A percentile compares a stretch with the other conserved stretches of the same genome.
Evolutionary conservation across 2,797 vertebrate species (phyloP).

Genomic region (Avahi laniger): DNA sequence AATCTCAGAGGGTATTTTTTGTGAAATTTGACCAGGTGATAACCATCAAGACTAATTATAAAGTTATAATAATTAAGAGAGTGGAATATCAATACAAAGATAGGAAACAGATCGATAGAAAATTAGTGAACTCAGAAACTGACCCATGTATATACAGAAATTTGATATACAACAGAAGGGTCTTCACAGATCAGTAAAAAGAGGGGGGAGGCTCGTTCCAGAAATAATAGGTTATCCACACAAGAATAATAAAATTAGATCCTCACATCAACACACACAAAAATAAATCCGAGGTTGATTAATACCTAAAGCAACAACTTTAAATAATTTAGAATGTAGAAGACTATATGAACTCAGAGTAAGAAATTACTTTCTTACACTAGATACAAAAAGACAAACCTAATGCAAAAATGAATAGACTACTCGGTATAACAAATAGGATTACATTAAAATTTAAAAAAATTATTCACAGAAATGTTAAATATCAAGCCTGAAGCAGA

Average conservation of each 20-base stretch:
- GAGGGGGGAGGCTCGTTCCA: not conserved
- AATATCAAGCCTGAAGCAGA: not conserved
- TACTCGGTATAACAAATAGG: not conserved
- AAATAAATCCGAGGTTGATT: not conserved
- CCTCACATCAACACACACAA: not conserved
- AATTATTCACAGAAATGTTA: not conserved
- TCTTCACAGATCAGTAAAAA: not conserved
- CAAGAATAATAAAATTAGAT: not conserved
- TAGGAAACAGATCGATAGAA: not conserved
- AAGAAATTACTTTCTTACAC: slow-evolving; percentile 32
- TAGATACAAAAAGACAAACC: not conserved
- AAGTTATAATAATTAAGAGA: not conserved
- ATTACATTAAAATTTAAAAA: not conserved
- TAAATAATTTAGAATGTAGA: not conserved
- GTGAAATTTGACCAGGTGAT: not conserved
- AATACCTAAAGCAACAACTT: not conserved
- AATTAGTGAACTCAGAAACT: not conserved
- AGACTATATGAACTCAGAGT: not conserved
- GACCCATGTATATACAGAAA: not conserved
- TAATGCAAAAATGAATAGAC: not conserved
- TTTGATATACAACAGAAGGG: not conserved
- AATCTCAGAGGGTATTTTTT: not conserved
- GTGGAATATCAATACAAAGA: not conserved
- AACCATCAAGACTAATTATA: not conserved
- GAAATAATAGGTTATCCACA: not conserved